These are phyloP conservation scores for Dasyprocta punctata DNA, from an alignment of 2,113 vertebrate species.

Conservation along the genomic window DNA sequence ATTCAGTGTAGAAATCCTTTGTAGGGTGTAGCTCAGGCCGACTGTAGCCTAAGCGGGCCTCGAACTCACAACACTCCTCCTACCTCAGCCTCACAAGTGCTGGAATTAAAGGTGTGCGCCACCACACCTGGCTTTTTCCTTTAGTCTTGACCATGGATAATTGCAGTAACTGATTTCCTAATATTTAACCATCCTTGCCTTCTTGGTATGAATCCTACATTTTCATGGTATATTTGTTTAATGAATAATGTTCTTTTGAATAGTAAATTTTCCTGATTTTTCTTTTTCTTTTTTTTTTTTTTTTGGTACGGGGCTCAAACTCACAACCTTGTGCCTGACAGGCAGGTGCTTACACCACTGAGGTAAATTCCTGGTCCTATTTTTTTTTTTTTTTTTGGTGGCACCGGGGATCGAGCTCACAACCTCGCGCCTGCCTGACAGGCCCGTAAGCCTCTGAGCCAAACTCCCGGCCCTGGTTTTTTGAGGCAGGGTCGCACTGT, in stretches of 20 bases:
- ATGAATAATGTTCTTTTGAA: background rate
- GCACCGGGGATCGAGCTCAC: too few species aligned
- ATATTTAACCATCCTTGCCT: conserved; percentile 19
- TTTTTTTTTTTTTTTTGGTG: too few species aligned
- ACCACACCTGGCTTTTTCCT: background rate
- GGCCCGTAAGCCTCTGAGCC: too few species aligned
- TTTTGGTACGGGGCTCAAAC: too few species aligned
- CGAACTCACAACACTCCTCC: background rate
- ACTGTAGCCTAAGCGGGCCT: background rate
- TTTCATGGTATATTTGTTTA: background rate
- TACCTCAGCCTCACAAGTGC: background rate
- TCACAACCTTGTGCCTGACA: too few species aligned
- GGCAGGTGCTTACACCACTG: too few species aligned
- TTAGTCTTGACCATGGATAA: background rate
- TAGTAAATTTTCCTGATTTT: background rate
- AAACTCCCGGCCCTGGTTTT: too few species aligned
- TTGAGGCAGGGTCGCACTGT: too few species aligned
- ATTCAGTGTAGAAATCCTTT: background rate
- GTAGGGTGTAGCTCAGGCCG: too few species aligned
- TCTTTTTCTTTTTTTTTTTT: too few species aligned
- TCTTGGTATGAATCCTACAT: background rate
- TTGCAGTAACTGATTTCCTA: conserved; percentile 4
- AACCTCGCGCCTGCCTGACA: too few species aligned
- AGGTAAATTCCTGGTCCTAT: too few species aligned
- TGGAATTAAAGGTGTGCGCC: background rate